Evolutionary conservation across 2,113 vertebrate species (phyloP), one percentile per base, ranked within the genome.

Genomic region (Hiodon tergisus): DNA sequence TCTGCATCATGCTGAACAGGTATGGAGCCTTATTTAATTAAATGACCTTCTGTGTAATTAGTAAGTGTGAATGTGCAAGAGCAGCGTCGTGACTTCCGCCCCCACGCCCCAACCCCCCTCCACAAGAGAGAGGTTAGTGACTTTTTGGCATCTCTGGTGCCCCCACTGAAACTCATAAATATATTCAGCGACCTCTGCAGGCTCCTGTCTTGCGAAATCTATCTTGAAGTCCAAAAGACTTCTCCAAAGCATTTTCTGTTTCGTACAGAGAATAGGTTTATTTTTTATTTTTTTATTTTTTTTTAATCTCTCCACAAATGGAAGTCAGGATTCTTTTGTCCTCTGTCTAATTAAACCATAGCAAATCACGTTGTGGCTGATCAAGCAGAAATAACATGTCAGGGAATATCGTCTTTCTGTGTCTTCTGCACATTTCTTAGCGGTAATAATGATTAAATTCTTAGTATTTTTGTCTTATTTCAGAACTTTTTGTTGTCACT

Each of bases 41-140:
- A 87, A 81, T 80, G 82, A 72, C 83, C 83, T 81, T 85, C 81
- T 76, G 76, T 58, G 77, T 89, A 87, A 89, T 88, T 88, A 85
- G 79, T 81, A 79, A 16, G 52, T 69, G 51, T 69, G 50, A 54
- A 69, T 63, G 0, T 65, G 50, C 71, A 72, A 69, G 78, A 76
- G 80, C 66, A 69, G 76, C 72, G 58, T 72, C 68, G 67, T 78
- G 69, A 63, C 55, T 67, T 51, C 7, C 46, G 31, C 31, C 31
- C 31, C 1, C 31, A 1, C 31, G 31, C 2, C 31, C 31, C 31
- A 31, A 31, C 31, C 31, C 31, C 52, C 59, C 62, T 65, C 47
- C 61, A 17, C 5, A 17, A 63, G 5, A 17, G 17, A 63, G 31
- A 63, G 61, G 61, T 31, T 63, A 4, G 61, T 8, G 61, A 63